Percentiles rank a stretch among this genome's conserved stretches.
These are phyloP conservation scores for Pseudomyrmex cubaensis DNA, from an alignment of 1,140 invertebrate species.

Conservation along the genomic window DNA sequence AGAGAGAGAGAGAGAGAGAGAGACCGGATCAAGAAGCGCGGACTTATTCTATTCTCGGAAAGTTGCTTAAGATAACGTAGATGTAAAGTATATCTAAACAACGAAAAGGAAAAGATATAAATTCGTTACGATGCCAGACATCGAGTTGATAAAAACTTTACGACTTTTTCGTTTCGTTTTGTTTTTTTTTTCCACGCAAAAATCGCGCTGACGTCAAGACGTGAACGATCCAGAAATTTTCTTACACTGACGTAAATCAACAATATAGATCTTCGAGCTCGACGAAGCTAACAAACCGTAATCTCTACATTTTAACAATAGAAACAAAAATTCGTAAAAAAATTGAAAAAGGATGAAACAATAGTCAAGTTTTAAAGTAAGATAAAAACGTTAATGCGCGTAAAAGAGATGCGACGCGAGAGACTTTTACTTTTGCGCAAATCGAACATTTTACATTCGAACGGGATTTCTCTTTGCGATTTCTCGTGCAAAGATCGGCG, in stretches of 20 bases:
- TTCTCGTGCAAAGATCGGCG: slow-evolving; percentile 32
- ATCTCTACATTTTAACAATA: too few species aligned
- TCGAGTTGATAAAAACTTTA: slow-evolving; percentile 9
- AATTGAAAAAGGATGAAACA: too few species aligned
- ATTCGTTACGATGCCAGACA: background rate
- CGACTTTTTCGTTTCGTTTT: too few species aligned
- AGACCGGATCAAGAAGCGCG: background rate
- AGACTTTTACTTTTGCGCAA: too few species aligned
- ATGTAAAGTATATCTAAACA: background rate
- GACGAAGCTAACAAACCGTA: too few species aligned
- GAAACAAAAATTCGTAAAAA: too few species aligned
- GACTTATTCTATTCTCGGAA: slow-evolving; percentile 28
- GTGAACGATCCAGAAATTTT: background rate
- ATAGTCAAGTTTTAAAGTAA: too few species aligned
- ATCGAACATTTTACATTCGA: background rate
- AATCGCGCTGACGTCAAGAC: background rate
- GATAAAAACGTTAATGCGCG: too few species aligned
- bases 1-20: background rate
- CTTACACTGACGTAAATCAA: too few species aligned
- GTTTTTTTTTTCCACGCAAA: background rate
- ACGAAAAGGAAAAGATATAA: background rate
- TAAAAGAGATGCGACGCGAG: too few species aligned
- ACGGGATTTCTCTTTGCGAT: slow-evolving; percentile 10
- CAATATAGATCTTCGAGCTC: too few species aligned
- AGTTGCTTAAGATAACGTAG: slow-evolving; percentile 7